Base-by-base conservation (phyloP, 2,113 vertebrate species). In the Pelodiscus sinensis region DNA sequence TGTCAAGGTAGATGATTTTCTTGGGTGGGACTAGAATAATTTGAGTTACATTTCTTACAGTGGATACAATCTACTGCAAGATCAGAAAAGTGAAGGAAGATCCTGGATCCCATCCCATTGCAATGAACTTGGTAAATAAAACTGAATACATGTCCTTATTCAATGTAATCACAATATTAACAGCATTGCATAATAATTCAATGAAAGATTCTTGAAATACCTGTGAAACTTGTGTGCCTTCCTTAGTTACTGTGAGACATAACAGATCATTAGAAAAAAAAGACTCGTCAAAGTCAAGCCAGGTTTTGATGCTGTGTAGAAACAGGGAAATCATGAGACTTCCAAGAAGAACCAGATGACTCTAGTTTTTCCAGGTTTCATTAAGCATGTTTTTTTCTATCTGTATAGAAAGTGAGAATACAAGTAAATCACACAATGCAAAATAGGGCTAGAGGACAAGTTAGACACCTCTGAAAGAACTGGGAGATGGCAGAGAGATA, bases 1-100 rank as follows among this genome's bases (percentile, higher is more conserved):
- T 68, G 99, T 99, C 91, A 99, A 99, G 98, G 99, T 99, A 81
- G 87, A 90, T 31, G 38, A 9, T 35, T 55, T 31, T 18, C 11
- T 31, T 22, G 29, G 29, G 29, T 14, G 14, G 27, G 50, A 24
- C 79, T 31, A 54, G 12, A 25, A 22, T 50, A 29, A 50, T 21
- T 19, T 81, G 52, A 55, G 51, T 81, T 81, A 14, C 22, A 25
- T 21, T n/a, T 55, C 29, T 29, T 24, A 56, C 3, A 24, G 35
- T 44, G 38, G 11, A 14, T 50, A 55, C 31, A 13, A 55, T 31
- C n/a, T 55, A 21, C 16, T 35, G 31, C 18, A 35, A 9, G 0
- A 2, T 6, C 27, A 1, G 0, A 13, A 2, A 0, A 15, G 25
- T 9, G 2, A 27, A 27, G 7, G 18, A 84, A 1, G 2, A 0